Conservation (phyloP, 2,888 invertebrate species). For the Leptopterna dolabrata region DNA sequence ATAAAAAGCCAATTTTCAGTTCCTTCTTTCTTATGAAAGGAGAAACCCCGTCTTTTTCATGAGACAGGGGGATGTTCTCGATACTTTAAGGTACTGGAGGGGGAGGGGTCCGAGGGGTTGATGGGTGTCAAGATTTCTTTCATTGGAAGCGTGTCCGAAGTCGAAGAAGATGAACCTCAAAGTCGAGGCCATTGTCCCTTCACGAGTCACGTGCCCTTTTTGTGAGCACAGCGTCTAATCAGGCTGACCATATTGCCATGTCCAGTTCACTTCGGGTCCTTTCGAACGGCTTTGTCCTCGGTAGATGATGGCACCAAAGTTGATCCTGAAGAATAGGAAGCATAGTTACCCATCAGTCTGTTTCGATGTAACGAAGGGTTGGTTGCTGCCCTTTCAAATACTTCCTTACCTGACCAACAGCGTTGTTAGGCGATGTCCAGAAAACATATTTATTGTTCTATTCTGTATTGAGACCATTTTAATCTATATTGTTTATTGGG, state of each 20-base stretch:
- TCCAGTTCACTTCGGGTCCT: neutral
- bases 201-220: slow-evolving; percentile 47
- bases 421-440: no score
- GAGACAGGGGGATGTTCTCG: neutral
- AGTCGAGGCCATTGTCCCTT: slow-evolving; percentile 25
- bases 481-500: no score
- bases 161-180: slow-evolving; percentile 19
- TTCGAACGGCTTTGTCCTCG: neutral
- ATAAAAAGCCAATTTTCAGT: slow-evolving; percentile 23
- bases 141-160: slow-evolving; percentile 49
- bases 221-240: slow-evolving; percentile 24
- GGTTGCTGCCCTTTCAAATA: no score
- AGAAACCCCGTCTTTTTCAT: slow-evolving; percentile 14
- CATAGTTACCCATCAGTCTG: neutral
- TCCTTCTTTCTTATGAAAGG: slow-evolving; percentile 9
- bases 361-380: neutral
- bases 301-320: neutral
- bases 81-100: neutral
- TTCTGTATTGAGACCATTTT: no score
- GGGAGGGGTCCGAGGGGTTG: neutral
- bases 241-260: slow-evolving; percentile 31
- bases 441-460: no score
- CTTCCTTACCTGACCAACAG: no score
- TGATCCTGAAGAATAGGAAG: neutral
- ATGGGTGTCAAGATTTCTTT: slow-evolving; percentile 37